Evolutionary conservation across 1,140 invertebrate genomes (phyloP).

Genomic region (Rhopalosiphum padi): DNA sequence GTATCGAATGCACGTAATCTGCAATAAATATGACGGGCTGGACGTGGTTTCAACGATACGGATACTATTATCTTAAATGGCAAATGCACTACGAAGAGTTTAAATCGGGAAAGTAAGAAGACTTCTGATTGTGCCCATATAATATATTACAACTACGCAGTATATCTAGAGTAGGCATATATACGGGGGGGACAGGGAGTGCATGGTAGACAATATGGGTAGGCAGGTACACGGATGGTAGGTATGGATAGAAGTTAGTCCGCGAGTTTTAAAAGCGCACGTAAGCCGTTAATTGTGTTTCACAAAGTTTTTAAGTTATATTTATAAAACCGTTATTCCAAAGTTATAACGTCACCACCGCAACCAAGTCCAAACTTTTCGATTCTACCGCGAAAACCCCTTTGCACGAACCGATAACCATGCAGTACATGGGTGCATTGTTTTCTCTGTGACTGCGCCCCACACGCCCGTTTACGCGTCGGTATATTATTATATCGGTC

Average conservation of each 20-base stretch:
- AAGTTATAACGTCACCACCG: not conserved
- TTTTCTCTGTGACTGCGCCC: not conserved
- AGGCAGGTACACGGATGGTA: not conserved
- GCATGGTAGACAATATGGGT: not conserved
- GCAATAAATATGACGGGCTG: not conserved
- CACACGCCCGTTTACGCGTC: not conserved
- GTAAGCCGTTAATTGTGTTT: constrained; percentile 12
- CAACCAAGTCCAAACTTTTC: not conserved
- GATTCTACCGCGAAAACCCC: not conserved
- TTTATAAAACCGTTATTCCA: not conserved
- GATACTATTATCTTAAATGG: not conserved
- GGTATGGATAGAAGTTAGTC: not conserved
- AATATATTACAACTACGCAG: not conserved
- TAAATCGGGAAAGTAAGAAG: not conserved
- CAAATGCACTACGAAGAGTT: not conserved
- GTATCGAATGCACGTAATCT: not conserved
- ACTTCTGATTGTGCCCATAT: not conserved
- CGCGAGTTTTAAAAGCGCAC: not conserved
- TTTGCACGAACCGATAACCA: not conserved
- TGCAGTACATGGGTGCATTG: not conserved
- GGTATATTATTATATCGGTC: not conserved
- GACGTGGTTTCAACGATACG: too few relatives aligned
- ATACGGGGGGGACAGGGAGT: not conserved
- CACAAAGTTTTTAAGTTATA: constrained; percentile 6
- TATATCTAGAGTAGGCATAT: not conserved